phyloP scores from a whole-genome alignment of 1,140 invertebrate species.

The Lordiphosa stackelbergi region DNA sequence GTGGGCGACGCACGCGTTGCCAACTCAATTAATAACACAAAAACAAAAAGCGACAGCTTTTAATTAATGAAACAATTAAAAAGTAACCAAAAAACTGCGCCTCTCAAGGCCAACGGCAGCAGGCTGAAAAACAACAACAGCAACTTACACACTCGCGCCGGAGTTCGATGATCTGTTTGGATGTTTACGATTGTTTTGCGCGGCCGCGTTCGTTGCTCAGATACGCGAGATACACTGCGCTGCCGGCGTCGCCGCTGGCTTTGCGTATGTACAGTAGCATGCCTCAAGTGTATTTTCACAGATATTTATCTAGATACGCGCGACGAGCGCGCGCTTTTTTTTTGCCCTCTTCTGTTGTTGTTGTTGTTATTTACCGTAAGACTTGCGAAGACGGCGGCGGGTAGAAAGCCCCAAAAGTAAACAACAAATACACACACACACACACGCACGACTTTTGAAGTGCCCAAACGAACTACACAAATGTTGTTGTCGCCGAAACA shows the following conservation, averaged over 20 bases:
- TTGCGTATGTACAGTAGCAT: constrained; percentile 65
- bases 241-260: constrained; percentile 22
- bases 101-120: constrained; percentile 58
- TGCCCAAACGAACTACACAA: constrained; percentile 14
- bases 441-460: constrained; percentile 47
- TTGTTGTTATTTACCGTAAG: constrained; percentile 50
- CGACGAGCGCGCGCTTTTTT: constrained; percentile 40
- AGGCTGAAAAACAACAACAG: constrained; percentile 12
- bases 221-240: constrained; percentile 6
- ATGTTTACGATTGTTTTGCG: constrained; percentile 55
- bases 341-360: constrained; percentile 13
- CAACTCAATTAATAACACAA: constrained; percentile 63
- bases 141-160: constrained; percentile 16
- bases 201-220: constrained; percentile 43
- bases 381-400: constrained; percentile 34
- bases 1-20: constrained; percentile 67
- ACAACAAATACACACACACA: constrained; percentile 29
- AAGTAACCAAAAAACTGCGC: constrained; percentile 33
- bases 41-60: constrained; percentile 31
- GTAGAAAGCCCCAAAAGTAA: constrained; percentile 30
- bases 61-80: constrained; percentile 72
- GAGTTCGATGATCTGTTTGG: constrained; percentile 67
- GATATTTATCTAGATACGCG: constrained; percentile 70
- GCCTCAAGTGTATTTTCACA: constrained; percentile 70
- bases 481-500: constrained; percentile 16